Percentiles rank a stretch among this genome's conserved stretches.
phyloP scores from a whole-genome alignment of 1,140 invertebrate species.

The Drosophila guanche region DNA sequence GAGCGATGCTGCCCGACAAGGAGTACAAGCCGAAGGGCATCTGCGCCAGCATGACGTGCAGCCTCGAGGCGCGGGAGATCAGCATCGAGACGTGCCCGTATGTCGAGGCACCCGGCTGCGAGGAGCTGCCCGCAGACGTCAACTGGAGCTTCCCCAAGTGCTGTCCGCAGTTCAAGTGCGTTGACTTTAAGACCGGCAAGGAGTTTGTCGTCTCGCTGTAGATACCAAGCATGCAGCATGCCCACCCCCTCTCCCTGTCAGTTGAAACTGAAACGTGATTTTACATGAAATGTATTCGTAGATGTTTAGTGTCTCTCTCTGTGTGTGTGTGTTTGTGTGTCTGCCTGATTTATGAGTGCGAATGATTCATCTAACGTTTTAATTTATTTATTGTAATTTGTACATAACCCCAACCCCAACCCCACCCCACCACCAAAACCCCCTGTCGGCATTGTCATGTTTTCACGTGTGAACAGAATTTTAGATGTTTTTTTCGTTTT shows the following conservation, averaged over 20 bases:
- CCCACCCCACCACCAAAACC: conserved; percentile 22
- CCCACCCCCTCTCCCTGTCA: background rate
- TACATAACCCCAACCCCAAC: conserved; percentile 62
- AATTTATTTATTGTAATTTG: conserved; percentile 81
- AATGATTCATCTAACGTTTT: conserved; percentile 65
- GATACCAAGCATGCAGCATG: background rate
- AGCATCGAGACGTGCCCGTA: conserved; percentile 82
- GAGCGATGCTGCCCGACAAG: conserved; percentile 78
- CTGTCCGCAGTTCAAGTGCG: conserved; percentile 81
- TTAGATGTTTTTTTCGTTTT: conserved; percentile 52
- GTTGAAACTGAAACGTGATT: conserved; percentile 65
- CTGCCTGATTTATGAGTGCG: conserved; percentile 5
- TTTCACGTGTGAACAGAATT: conserved; percentile 62
- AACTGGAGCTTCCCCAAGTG: conserved; percentile 81
- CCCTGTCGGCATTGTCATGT: conserved; percentile 42
- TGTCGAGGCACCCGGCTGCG: conserved; percentile 79
- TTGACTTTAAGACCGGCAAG: conserved; percentile 82
- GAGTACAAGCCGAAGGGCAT: conserved; percentile 83
- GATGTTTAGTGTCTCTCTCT: conserved; percentile 38
- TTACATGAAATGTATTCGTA: conserved; percentile 80
- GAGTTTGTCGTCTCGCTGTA: conserved; percentile 77
- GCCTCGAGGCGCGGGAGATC: conserved; percentile 72
- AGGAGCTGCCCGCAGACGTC: conserved; percentile 76
- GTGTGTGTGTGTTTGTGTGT: conserved; percentile 8
- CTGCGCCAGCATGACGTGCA: conserved; percentile 81